A percentile compares a stretch with the other conserved stretches of the same genome.
These are phyloP conservation scores for Cephalopterus ornatus DNA, from an alignment of 2,113 vertebrate genomes.

Conservation along the genomic window DNA sequence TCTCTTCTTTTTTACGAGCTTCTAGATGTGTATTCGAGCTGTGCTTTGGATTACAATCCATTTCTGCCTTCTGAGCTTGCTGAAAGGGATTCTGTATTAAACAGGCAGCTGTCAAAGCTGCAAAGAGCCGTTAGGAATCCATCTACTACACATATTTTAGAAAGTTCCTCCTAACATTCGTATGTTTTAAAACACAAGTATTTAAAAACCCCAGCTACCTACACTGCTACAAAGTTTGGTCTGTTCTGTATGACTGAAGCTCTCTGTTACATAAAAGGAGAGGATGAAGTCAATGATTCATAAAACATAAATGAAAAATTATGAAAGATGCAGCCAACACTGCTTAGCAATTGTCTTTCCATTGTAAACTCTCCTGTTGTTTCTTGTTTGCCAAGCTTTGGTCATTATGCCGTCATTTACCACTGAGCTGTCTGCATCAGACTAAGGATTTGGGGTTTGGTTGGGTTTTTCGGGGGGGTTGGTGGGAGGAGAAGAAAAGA, in stretches of 20 bases:
- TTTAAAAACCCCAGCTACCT: background rate
- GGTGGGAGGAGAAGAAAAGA: fast-evolving
- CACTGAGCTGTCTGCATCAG: background rate
- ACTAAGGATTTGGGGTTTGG: background rate
- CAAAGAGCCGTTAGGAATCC: background rate
- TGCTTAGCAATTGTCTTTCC: background rate
- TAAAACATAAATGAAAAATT: background rate
- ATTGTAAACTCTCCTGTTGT: background rate
- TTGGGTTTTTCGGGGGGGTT: fast-evolving
- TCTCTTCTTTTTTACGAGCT: background rate
- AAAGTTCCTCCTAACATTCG: background rate
- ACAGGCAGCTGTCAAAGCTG: background rate
- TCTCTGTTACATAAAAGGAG: background rate
- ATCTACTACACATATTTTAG: background rate
- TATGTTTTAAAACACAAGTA: background rate
- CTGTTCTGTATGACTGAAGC: background rate
- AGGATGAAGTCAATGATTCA: background rate
- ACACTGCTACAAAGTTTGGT: background rate
- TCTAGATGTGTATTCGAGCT: background rate
- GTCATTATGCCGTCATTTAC: background rate
- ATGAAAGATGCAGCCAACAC: background rate
- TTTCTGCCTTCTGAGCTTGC: background rate
- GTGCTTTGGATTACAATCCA: background rate
- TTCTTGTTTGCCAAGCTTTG: background rate
- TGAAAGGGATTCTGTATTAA: background rate